Evolutionary conservation across 2,888 invertebrate species (phyloP), one percentile per base, ranked within the genome.

Genomic region (Alloscopus bannaensis): DNA sequence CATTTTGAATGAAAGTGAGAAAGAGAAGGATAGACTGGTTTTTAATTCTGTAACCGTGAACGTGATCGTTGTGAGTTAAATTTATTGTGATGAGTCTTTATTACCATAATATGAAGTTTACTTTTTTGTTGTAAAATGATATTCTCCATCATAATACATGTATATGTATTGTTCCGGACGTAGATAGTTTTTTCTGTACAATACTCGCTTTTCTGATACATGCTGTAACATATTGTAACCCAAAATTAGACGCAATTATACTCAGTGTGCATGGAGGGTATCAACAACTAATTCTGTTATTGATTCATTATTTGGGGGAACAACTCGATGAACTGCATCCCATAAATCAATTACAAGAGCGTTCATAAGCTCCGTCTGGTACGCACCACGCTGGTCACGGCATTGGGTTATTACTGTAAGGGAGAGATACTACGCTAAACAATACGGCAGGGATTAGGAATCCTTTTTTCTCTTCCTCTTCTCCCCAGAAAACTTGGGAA

Each of bases 261-360:
- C n/a, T n/a, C n/a, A n/a, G n/a, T n/a, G n/a, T n/a, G n/a, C n/a
- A n/a, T n/a, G n/a, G n/a, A n/a, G n/a, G n/a, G n/a, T n/a, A n/a
- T n/a, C n/a, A n/a, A n/a, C n/a, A n/a, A n/a, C n/a, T n/a, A n/a
- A n/a, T n/a, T n/a, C n/a, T n/a, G n/a, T 8, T 36, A 36, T 45
- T 45, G 45, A 45, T 45, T 4, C 45, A 45, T 45, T 45, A 4
- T 3, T 45, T 45, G 18, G 18, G 45, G 45, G 45, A 4, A 18
- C 45, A 45, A 16, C n/a, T 45, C 8, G 45, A 11, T 45, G 3
- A 4, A 4, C 45, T 45, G n/a, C 45, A 45, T 52, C 52, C 24
- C 52, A 52, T 52, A 52, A 52, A 52, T 52, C 52, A n/a, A 45
- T 45, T 45, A 45, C 45, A n/a, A n/a, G n/a, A n/a, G n/a, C n/a